These are phyloP conservation scores for Apostichopus californicus DNA, from an alignment of 35 echinoderm and acorn worm species.

Conservation along the genomic window DNA sequence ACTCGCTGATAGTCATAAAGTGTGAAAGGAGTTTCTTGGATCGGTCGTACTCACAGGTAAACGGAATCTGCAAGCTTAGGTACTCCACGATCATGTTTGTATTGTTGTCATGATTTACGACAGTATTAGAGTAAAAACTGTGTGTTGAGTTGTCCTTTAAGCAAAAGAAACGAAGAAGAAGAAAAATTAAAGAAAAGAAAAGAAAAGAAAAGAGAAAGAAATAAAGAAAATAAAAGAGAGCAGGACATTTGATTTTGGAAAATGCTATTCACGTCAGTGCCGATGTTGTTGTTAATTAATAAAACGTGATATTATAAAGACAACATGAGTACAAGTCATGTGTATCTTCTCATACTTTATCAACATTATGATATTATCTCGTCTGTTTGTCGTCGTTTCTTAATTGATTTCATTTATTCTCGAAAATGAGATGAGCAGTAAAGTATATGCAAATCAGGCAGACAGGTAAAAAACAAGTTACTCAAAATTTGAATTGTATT, in stretches of 20 bases:
- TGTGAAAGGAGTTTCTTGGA: slow-evolving; percentile 4
- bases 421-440: too few relatives aligned
- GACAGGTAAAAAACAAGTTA: too few relatives aligned
- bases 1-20: slow-evolving; percentile 4
- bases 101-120: not conserved
- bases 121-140: slow-evolving; percentile 4
- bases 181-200: not conserved
- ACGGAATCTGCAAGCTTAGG: slow-evolving; percentile 23
- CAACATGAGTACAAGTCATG: not conserved
- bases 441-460: too few relatives aligned
- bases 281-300: too few relatives aligned
- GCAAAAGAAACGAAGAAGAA: not conserved
- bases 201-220: not conserved
- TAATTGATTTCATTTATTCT: too few relatives aligned
- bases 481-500: too few relatives aligned
- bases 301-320: too few relatives aligned
- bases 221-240: not conserved
- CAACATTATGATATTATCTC: too few relatives aligned
- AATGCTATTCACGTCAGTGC: too few relatives aligned
- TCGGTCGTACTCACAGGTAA: slow-evolving; percentile 17
- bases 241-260: not conserved
- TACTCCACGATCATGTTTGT: slow-evolving; percentile 2
- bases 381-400: too few relatives aligned
- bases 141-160: slow-evolving; percentile 18
- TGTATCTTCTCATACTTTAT: not conserved